Evolutionary conservation across 2,797 vertebrate genomes (phyloP).

Genomic region (Rhinella marina): DNA sequence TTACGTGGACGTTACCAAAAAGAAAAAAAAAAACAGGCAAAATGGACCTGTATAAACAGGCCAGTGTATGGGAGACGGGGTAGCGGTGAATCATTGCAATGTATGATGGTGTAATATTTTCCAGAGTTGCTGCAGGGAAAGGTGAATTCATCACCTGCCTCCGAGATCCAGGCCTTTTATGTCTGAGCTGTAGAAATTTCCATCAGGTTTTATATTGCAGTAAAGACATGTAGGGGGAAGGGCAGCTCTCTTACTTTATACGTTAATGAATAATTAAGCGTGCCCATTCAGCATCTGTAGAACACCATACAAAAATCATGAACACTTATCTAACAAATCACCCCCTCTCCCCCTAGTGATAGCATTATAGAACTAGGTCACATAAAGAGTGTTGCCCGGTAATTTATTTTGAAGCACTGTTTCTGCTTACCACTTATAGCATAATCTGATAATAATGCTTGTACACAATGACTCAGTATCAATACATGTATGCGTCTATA

Average conservation of each 20-base stretch:
- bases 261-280: background rate
- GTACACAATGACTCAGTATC: background rate
- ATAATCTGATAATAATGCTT: background rate
- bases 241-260: background rate
- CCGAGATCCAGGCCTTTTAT: background rate
- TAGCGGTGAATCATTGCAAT: background rate
- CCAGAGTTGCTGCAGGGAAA: background rate
- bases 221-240: background rate
- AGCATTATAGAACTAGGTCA: background rate
- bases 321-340: background rate
- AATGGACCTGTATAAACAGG: background rate
- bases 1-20: slow-evolving; percentile 9
- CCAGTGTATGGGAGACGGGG: background rate
- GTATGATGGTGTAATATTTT: background rate
- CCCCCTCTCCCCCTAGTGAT: background rate
- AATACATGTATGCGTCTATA: too few species aligned
- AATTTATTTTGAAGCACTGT: too few species aligned
- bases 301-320: background rate
- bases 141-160: background rate
- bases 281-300: background rate
- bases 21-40: background rate
- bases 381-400: background rate
- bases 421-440: too few species aligned
- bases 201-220: background rate
- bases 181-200: background rate